These are phyloP conservation scores for Eciton burchellii DNA, from an alignment of 1,140 invertebrate species.

Conservation along the genomic window DNA sequence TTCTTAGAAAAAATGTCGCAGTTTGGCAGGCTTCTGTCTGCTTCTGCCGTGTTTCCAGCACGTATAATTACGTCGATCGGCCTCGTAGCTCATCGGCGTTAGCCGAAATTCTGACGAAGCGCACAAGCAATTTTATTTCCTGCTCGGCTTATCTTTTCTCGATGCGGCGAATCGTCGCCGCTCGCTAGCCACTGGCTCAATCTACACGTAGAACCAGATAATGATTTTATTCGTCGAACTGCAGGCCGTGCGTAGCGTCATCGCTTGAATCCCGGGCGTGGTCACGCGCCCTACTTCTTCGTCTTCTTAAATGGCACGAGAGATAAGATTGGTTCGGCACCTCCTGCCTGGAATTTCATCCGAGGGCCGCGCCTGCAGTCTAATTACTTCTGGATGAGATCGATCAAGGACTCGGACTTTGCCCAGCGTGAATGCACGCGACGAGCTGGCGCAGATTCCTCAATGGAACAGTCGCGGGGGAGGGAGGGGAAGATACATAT, in stretches of 20 bases:
- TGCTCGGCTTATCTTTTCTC: background rate
- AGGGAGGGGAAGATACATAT: conserved; percentile 5
- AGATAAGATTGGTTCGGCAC: conserved; percentile 74
- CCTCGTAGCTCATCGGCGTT: background rate
- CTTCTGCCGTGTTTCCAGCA: too few species aligned
- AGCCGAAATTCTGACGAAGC: background rate
- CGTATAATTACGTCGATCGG: background rate
- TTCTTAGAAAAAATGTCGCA: background rate
- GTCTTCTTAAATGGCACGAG: conserved; percentile 73
- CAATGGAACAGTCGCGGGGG: conserved; percentile 25
- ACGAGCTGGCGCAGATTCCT: conserved; percentile 22
- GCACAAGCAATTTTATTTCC: background rate
- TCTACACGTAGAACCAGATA: conserved; percentile 42
- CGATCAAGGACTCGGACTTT: conserved; percentile 76
- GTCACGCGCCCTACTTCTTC: conserved; percentile 73
- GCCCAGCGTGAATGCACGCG: conserved; percentile 75
- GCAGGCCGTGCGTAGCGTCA: conserved; percentile 34
- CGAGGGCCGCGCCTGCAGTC: conserved; percentile 66
- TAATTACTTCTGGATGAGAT: conserved; percentile 76
- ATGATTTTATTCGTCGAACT: conserved; percentile 57
- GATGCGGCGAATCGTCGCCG: conserved; percentile 9
- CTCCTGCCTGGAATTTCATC: conserved; percentile 74
- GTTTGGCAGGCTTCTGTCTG: too few species aligned
- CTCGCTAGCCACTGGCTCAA: conserved; percentile 11
- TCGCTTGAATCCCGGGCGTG: conserved; percentile 73